phyloP scores from a whole-genome alignment of 1,140 invertebrate genomes.

The Penaeus japonicus region DNA sequence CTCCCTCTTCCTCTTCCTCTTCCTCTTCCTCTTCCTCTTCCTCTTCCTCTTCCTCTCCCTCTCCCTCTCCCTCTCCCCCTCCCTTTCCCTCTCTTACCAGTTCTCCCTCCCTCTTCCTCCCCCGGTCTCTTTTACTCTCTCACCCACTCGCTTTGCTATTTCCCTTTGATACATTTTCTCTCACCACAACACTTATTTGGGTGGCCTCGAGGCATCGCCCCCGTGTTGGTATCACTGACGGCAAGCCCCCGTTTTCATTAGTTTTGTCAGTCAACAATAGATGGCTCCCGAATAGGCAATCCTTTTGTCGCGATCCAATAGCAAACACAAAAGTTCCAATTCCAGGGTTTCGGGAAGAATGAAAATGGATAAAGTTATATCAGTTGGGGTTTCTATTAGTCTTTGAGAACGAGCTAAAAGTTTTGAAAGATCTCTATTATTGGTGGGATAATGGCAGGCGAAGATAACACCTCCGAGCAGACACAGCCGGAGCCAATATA shows the following conservation, averaged over 20 bases:
- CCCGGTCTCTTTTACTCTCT: no score
- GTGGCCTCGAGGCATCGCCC: no score
- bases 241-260: constrained; percentile 57
- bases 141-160: no score
- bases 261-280: constrained; percentile 57
- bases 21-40: no score
- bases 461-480: constrained; percentile 37
- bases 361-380: constrained; percentile 59
- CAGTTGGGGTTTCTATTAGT: constrained; percentile 57
- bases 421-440: constrained; percentile 56
- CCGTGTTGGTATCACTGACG: constrained; percentile 46
- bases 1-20: no score
- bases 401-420: constrained; percentile 53
- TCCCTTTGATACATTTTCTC: no score
- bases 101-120: no score
- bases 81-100: no score
- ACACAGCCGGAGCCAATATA: constrained; percentile 8
- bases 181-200: no score
- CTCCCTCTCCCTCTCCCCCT: no score
- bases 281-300: constrained; percentile 50
- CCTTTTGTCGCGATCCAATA: constrained; percentile 55
- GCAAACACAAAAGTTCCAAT: constrained; percentile 57
- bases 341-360: constrained; percentile 53
- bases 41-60: no score
- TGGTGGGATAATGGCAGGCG: constrained; percentile 44